phyloP scores from a whole-genome alignment of 2,113 vertebrate genomes.

The Albula goreensis region DNA sequence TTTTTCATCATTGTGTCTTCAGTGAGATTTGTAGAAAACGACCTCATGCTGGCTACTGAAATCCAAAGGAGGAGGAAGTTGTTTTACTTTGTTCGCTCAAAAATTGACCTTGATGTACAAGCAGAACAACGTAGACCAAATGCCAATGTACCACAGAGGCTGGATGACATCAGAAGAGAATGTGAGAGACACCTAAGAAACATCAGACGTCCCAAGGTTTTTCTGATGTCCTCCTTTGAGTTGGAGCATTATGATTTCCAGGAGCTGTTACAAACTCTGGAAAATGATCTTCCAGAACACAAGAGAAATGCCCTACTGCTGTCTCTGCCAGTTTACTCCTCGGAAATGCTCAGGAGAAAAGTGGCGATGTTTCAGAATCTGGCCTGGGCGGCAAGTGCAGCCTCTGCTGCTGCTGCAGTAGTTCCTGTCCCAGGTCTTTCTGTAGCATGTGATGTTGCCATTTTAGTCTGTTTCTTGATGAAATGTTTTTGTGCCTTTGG shows the following conservation, averaged over 20 bases:
- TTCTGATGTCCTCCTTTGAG: slow-evolving; percentile 33
- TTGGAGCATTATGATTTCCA: slow-evolving; percentile 45
- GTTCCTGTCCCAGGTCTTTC: slow-evolving; percentile 57
- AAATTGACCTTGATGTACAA: slow-evolving; percentile 36
- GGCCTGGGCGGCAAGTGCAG: slow-evolving; percentile 55
- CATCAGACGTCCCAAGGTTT: slow-evolving; percentile 44
- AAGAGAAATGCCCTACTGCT: slow-evolving; percentile 37
- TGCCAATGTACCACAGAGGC: slow-evolving; percentile 26
- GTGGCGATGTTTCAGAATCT: slow-evolving; percentile 52
- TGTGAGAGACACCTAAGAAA: slow-evolving; percentile 35
- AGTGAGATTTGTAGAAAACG: slow-evolving; percentile 56
- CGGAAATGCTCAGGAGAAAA: slow-evolving; percentile 56
- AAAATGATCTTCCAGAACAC: slow-evolving; percentile 36
- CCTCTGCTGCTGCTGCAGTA: slow-evolving; percentile 50
- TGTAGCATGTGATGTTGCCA: slow-evolving; percentile 49
- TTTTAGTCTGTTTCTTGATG: slow-evolving; percentile 48
- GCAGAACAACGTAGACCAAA: slow-evolving; percentile 21
- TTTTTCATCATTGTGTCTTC: slow-evolving; percentile 69
- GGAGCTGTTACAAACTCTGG: slow-evolving; percentile 31
- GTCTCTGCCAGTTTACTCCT: slow-evolving; percentile 50
- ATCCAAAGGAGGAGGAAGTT: slow-evolving; percentile 61
- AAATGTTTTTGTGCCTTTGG: slow-evolving; percentile 56
- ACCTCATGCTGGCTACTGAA: slow-evolving; percentile 59
- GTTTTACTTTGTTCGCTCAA: slow-evolving; percentile 65
- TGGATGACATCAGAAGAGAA: slow-evolving; percentile 23